Percentiles rank a stretch among this genome's conserved stretches.
Evolutionary conservation across 2,797 vertebrate genomes (phyloP).

Genomic region (Momotus momota): DNA sequence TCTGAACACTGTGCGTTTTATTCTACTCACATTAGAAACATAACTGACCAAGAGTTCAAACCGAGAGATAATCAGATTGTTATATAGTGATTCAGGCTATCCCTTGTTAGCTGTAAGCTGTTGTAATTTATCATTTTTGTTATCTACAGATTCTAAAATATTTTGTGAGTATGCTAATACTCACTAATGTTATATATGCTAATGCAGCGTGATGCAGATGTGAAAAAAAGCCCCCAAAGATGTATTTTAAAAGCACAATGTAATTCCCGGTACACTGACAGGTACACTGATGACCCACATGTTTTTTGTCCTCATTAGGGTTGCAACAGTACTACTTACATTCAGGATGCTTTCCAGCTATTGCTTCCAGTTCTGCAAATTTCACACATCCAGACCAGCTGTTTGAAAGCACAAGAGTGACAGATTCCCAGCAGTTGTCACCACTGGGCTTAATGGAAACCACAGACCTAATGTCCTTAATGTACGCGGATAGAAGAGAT

Average conservation of each 20-base stretch:
- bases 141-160: background rate
- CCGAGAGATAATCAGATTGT: background rate
- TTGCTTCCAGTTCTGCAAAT: constrained; percentile 93
- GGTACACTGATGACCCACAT: background rate
- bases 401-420: constrained; percentile 64
- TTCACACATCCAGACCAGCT: constrained; percentile 87
- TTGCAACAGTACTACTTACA: constrained; percentile 91
- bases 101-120: background rate
- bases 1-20: background rate
- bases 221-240: background rate
- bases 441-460: background rate
- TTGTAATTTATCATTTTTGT: background rate
- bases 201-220: background rate
- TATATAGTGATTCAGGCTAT: background rate
- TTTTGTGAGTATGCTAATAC: background rate
- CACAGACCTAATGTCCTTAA: background rate
- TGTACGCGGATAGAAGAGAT: background rate
- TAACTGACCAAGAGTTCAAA: background rate
- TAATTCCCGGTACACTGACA: background rate
- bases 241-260: background rate
- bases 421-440: background rate
- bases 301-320: constrained; percentile 81
- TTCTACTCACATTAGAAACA: background rate
- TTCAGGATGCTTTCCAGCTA: constrained; percentile 94
- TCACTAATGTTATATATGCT: background rate